Conservation (phyloP, 2,113 vertebrate species). For the Calyptommatus sinebrachiatus region DNA sequence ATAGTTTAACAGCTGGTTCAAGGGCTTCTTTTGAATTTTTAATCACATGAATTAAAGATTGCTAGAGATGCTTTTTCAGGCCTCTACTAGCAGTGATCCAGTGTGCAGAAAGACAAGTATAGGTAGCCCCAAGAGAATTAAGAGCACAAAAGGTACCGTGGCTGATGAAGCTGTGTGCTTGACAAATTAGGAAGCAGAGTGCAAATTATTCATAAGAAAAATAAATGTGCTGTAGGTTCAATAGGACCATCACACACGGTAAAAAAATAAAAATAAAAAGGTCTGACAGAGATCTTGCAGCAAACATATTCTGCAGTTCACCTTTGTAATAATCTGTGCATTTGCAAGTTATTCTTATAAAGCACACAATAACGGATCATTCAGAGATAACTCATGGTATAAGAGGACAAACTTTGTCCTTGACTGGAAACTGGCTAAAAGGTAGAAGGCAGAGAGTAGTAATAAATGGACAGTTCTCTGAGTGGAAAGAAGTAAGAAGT, state of each 20-base stretch:
- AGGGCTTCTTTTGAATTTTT: constrained; percentile 82
- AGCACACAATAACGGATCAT: not conserved
- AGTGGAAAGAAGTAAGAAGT: no score
- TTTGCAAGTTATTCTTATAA: constrained; percentile 35
- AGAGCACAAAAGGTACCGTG: constrained; percentile 55
- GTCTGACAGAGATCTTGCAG: constrained; percentile 1
- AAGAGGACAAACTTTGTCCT: no score
- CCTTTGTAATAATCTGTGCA: constrained; percentile 38
- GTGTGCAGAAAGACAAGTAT: constrained; percentile 70
- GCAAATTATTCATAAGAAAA: constrained; percentile 56
- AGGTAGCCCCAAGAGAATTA: constrained; percentile 60
- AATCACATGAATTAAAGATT: constrained; percentile 84
- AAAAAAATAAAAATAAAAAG: not conserved
- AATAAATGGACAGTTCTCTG: no score
- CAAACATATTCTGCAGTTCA: rapidly evolving
- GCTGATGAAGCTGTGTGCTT: constrained; percentile 37
- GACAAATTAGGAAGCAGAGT: constrained; percentile 33
- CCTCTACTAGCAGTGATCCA: constrained; percentile 67
- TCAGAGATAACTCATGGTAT: no score
- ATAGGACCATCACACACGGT: not conserved
- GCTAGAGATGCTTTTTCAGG: constrained; percentile 71
- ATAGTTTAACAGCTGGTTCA: constrained; percentile 81
- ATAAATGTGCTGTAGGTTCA: constrained; percentile 45
- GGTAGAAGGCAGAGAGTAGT: no score
- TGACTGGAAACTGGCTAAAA: no score